Conservation (phyloP, 2,113 vertebrate genomes). For the Calypte anna region DNA sequence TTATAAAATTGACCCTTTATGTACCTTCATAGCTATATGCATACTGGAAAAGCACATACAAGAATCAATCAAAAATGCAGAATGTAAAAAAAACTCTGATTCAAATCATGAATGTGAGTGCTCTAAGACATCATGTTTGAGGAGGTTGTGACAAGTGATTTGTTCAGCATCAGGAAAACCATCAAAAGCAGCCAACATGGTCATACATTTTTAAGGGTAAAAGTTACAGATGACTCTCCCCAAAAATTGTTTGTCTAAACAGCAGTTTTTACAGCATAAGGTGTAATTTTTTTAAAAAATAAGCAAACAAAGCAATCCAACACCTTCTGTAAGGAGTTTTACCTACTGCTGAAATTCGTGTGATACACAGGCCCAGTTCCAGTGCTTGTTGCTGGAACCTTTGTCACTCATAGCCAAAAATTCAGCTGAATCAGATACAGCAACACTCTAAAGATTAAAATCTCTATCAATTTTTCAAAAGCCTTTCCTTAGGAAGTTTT, state of each 20-base stretch:
- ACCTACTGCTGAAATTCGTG: neutral
- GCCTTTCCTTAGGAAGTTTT: neutral
- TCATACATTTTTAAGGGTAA: neutral
- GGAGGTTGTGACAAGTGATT: neutral
- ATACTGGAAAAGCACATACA: neutral
- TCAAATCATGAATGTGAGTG: neutral
- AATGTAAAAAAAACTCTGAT: neutral
- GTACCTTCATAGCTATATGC: neutral
- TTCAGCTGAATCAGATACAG: neutral
- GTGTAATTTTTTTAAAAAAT: neutral
- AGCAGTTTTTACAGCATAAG: neutral
- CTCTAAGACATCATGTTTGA: neutral
- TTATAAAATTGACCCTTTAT: neutral
- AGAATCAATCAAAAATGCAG: neutral
- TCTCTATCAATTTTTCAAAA: neutral
- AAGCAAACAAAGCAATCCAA: too few species aligned
- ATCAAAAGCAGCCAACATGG: neutral
- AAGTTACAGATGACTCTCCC: accelerated
- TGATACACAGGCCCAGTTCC: neutral
- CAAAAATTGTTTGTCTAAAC: neutral
- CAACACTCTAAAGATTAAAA: neutral
- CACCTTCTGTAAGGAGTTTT: neutral
- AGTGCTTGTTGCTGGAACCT: neutral
- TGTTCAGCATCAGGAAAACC: neutral
- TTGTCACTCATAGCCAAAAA: neutral